Base-by-base conservation (phyloP, 2,797 vertebrate species). In the Masticophis lateralis region DNA sequence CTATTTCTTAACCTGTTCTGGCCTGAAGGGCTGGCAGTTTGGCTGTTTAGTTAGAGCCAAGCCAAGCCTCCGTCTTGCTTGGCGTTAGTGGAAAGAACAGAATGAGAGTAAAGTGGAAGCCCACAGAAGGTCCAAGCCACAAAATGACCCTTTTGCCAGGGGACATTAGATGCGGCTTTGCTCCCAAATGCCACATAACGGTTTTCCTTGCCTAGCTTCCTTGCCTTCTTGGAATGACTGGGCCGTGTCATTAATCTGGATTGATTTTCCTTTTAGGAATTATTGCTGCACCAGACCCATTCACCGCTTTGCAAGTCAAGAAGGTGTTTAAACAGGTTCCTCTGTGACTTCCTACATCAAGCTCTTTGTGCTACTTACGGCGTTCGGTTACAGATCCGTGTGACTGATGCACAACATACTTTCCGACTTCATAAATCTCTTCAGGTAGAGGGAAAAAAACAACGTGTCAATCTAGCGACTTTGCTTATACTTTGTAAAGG, bases 381-480 rank as follows among this genome's bases (percentile, higher is more conserved):
- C 16, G 16, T 66, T 20, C 22, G 1, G 0, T 56, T 56, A 20
- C 1, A 7, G 37, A 69, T 88, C 1, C 1, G 37, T 32, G 74
- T 1, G 28, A 89, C 1, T 88, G 92, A 96, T 95, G 60, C 94
- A 95, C 89, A 74, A 88, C n/a, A 69, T 69, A 57, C 83, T 93
- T 92, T 90, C 92, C 7, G 74, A 61, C 89, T 83, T 37, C 53
- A 69, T 61, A 93, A 94, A 96, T 87, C 55, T 91, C 91, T 51
- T 59, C n/a, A 0, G 0, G 74, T 5, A 10, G 63, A 92, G 92
- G 4, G 5, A 3, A 0, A 25, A 83, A 86, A 55, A 13, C 1
- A 0, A 28, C 27, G 5, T 12, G 51, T 92, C 90, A 59, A 0
- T 53, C 43, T 11, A 0, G 0, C 6, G 25, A 37, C 43, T 93